Percentiles rank a stretch among this genome's conserved stretches.
Conservation (phyloP, 92 coral and sea anemone species). For the Heteractis magnifica region DNA sequence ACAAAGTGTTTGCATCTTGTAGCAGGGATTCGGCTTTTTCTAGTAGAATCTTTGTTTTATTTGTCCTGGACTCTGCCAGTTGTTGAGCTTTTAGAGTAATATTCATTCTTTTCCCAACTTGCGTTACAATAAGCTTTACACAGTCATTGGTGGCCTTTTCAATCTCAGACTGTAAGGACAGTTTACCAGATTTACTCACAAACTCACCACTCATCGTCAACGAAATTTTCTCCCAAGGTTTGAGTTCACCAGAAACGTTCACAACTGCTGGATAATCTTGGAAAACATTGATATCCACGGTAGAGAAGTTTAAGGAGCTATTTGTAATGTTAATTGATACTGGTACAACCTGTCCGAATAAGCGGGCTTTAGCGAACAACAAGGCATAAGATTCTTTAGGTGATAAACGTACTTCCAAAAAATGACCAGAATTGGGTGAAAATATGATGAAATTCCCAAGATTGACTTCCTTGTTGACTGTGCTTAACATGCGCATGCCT, state of each 20-base stretch:
- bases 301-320: conserved; percentile 18
- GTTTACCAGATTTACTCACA: neutral
- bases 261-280: conserved; percentile 37
- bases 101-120: conserved; percentile 10
- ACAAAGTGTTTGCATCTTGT: conserved; percentile 10
- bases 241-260: conserved; percentile 29
- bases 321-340: conserved; percentile 19
- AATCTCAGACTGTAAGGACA: conserved; percentile 29
- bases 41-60: neutral
- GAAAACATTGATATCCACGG: conserved; percentile 25
- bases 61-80: conserved; percentile 7
- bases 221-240: conserved; percentile 51
- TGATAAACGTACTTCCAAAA: neutral
- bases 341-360: conserved; percentile 43
- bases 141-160: conserved; percentile 43
- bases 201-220: conserved; percentile 42
- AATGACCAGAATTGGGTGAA: conserved; percentile 8
- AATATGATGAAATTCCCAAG: conserved; percentile 33
- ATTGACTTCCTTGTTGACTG: neutral
- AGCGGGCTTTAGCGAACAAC: neutral
- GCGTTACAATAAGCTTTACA: conserved; percentile 8
- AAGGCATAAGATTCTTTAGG: neutral
- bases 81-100: conserved; percentile 13
- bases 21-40: conserved; percentile 4
- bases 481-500: conserved; percentile 12